Evolutionary conservation across 2,888 invertebrate genomes (phyloP), one percentile per base, ranked within the genome.

Genomic region (Xanthia togata): DNA sequence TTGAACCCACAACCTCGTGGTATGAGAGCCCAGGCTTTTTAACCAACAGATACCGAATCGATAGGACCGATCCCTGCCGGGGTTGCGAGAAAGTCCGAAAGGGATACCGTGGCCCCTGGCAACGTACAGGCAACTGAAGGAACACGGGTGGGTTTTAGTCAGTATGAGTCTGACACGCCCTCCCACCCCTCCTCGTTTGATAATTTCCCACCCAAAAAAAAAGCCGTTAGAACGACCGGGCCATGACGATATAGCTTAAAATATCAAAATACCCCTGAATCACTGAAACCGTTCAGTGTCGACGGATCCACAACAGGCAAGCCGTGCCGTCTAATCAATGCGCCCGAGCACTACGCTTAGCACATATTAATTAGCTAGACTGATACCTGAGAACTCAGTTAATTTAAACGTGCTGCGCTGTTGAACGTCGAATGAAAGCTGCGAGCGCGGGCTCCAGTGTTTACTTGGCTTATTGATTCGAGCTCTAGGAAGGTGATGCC

Each of bases 281-380:
- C 59, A 44, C 6, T 20, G 17, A 59, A 23, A 12, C 12, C 6
- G 23, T 31, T 20, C 2, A 62, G 35, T 55, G 53, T 14, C 55
- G 17, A 44, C 44, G 4, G 55, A 17, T 17, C 44, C 41, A 38
- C n/a, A 38, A 55, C 12, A 55, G 35, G 26, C 41, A 53, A 17
- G 23, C 44, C 65, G 64, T 81, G 35, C 50, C 81, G 78, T 83
- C 64, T 62, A 78, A 76, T 76, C 79, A 85, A 77, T 74, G 84
- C 38, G 59, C 73, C 20, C 69, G 62, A n/a, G 53, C 79, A 55
- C 55, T 35, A 79, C 79, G 79, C 87, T 87, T 78, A 85, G 82
- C 87, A 87, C 88, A 84, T 88, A 87, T 87, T 88, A 88, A 88
- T 87, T 88, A 87, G 81, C 76, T 74, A 62, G 78, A 62, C 78